Evolutionary conservation across 2,888 invertebrate species (phyloP).

Genomic region (Eristalis intricaria): DNA sequence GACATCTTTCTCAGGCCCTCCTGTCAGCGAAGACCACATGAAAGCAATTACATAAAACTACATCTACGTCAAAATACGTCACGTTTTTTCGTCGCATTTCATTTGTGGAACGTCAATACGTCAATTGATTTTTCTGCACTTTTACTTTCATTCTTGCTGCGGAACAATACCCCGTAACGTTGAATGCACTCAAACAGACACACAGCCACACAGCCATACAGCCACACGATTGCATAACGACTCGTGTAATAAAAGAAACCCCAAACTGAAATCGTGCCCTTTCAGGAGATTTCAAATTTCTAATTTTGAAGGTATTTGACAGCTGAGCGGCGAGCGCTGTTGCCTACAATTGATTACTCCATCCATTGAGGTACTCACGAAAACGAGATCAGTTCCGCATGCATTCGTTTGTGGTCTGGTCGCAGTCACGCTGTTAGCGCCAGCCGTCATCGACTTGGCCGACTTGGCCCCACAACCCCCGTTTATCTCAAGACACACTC

Average conservation of each 20-base stretch:
- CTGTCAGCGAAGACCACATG: background rate
- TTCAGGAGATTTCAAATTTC: conserved; percentile 54
- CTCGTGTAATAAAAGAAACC: background rate
- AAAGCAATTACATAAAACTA: conserved; percentile 30
- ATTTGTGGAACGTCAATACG: conserved; percentile 26
- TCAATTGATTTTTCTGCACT: conserved; percentile 54
- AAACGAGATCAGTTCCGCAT: conserved; percentile 66
- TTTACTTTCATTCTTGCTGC: conserved; percentile 60
- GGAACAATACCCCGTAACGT: conserved; percentile 22
- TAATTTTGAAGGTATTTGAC: conserved; percentile 63
- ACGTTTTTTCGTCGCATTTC: conserved; percentile 44
- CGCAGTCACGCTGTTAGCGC: conserved; percentile 61
- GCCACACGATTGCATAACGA: conserved; percentile 31
- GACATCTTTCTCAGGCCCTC: background rate
- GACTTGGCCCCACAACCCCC: conserved; percentile 25
- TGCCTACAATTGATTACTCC: conserved; percentile 58
- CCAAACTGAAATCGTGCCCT: conserved; percentile 56
- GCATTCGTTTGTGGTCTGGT: conserved; percentile 46
- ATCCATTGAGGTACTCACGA: conserved; percentile 20
- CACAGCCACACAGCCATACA: background rate
- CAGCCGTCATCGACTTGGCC: conserved; percentile 12
- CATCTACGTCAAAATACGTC: conserved; percentile 46
- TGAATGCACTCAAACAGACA: too few species aligned
- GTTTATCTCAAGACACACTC: conserved; percentile 47
- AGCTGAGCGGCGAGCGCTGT: conserved; percentile 45